These are phyloP conservation scores for Goniozus legneri DNA, from an alignment of 1,140 invertebrate genomes.

Conservation along the genomic window DNA sequence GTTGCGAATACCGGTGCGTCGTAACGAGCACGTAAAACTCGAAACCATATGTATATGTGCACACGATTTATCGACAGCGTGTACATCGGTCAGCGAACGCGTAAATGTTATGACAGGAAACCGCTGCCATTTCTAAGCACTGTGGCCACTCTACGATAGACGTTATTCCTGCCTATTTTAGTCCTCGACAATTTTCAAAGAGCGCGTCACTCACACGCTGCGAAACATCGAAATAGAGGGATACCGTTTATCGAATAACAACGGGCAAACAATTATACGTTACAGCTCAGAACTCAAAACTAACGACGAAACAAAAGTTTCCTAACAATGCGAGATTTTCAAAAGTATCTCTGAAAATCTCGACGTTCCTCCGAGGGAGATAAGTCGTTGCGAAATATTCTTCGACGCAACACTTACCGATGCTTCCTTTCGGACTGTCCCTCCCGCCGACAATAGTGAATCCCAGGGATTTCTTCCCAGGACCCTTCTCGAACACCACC, in stretches of 20 bases:
- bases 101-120: slow-evolving; percentile 14
- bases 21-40: slow-evolving; percentile 18
- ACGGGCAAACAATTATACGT: no score
- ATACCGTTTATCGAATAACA: no score
- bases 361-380: no score
- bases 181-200: no score
- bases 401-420: slow-evolving; percentile 53
- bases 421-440: slow-evolving; percentile 82
- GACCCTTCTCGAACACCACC: slow-evolving; percentile 79
- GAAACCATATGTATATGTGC: slow-evolving; percentile 11
- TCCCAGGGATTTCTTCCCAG: slow-evolving; percentile 79
- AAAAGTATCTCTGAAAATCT: no score
- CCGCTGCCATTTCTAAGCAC: slow-evolving; percentile 9
- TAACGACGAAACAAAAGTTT: no score
- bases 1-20: not conserved
- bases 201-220: no score
- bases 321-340: no score
- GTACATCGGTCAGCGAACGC: slow-evolving; percentile 3
- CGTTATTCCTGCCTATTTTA: slow-evolving; percentile 4
- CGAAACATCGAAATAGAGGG: no score
- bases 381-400: no score
- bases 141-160: not conserved
- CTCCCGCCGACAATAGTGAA: slow-evolving; percentile 90
- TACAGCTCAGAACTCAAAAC: no score
- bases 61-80: slow-evolving; percentile 13